These are phyloP conservation scores for Mormyrops boulengeri DNA, from an alignment of 2,797 vertebrate species.

Conservation along the genomic window DNA sequence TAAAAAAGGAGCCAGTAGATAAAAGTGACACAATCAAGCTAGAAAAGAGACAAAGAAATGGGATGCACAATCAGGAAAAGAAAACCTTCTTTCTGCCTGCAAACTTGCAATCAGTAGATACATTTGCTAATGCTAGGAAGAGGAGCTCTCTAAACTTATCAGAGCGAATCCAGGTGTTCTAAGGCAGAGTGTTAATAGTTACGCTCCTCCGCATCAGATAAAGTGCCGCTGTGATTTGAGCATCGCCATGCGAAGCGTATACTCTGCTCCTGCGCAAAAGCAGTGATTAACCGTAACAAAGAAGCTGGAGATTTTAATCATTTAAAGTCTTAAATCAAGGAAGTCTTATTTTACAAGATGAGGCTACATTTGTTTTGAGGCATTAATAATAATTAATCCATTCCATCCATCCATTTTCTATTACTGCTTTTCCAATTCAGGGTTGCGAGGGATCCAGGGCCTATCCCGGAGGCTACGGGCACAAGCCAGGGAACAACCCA, in stretches of 20 bases:
- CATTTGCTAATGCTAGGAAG: slow-evolving; percentile 43
- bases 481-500: not conserved
- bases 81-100: slow-evolving; percentile 28
- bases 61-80: slow-evolving; percentile 19
- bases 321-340: slow-evolving; percentile 25
- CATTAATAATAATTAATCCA: slow-evolving; percentile 34
- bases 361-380: slow-evolving; percentile 40
- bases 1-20: slow-evolving; percentile 24
- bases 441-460: too few relatives aligned
- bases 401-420: too few relatives aligned
- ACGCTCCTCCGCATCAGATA: slow-evolving; percentile 29
- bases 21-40: slow-evolving; percentile 18
- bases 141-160: slow-evolving; percentile 44
- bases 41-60: not conserved
- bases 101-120: slow-evolving; percentile 28
- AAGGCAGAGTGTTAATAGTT: not conserved
- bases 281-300: slow-evolving; percentile 51
- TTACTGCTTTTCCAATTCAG: too few relatives aligned
- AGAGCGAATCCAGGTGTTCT: slow-evolving; percentile 38
- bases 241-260: slow-evolving; percentile 41
- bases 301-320: slow-evolving; percentile 53
- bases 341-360: slow-evolving; percentile 28
- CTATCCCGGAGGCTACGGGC: too few relatives aligned
- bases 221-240: slow-evolving; percentile 35
- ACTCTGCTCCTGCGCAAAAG: not conserved